Conservation (phyloP, 2,888 invertebrate genomes). For the Steinernema scapterisci region DNA sequence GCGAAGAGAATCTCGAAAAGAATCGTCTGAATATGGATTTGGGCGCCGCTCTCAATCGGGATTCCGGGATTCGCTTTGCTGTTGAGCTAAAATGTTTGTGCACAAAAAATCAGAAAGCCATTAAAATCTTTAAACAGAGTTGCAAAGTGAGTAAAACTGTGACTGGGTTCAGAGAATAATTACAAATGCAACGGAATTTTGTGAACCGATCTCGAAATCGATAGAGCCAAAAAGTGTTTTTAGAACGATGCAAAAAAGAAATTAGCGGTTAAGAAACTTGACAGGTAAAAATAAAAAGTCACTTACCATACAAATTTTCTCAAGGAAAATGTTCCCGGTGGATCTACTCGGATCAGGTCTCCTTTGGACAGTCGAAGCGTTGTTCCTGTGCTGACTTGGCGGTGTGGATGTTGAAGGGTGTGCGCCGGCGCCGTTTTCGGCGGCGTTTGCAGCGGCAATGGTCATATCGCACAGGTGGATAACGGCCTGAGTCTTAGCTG, state of each 20-base stretch:
- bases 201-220: too few relatives aligned
- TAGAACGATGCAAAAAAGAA: too few relatives aligned
- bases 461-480: background rate
- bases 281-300: background rate
- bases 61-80: slow-evolving; percentile 23
- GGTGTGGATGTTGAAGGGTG: slow-evolving; percentile 9
- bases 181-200: too few relatives aligned
- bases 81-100: background rate
- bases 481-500: too few relatives aligned
- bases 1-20: slow-evolving; percentile 21
- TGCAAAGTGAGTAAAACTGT: too few relatives aligned
- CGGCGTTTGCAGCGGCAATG: background rate
- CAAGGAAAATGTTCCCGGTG: slow-evolving; percentile 9
- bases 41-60: slow-evolving; percentile 13
- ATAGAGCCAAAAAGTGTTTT: too few relatives aligned
- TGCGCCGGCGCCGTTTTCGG: background rate
- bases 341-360: too few relatives aligned
- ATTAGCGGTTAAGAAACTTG: too few relatives aligned
- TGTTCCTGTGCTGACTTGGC: background rate
- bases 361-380: too few relatives aligned
- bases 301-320: slow-evolving; percentile 12
- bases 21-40: background rate
- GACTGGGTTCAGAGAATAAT: too few relatives aligned
- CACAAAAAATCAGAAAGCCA: too few relatives aligned
- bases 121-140: too few relatives aligned